These are phyloP conservation scores for Eurytoma californica DNA, from an alignment of 2,888 invertebrate species.

Conservation along the genomic window DNA sequence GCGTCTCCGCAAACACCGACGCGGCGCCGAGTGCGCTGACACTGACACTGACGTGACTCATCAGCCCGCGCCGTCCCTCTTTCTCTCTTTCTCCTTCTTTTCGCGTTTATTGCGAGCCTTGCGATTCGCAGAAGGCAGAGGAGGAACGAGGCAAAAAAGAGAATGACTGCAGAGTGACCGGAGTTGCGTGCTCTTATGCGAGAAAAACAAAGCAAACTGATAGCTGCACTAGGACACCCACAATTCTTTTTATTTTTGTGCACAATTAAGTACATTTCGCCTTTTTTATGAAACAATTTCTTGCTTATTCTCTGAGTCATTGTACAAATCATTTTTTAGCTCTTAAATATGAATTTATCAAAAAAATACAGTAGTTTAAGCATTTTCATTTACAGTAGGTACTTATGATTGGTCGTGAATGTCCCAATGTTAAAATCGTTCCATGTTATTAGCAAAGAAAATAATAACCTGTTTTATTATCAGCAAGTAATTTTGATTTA, in stretches of 20 bases:
- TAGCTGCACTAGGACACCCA: not conserved
- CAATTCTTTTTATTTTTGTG: too few relatives aligned
- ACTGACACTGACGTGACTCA: conserved; percentile 58
- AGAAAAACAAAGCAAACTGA: conserved; percentile 31
- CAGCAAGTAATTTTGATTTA: conserved; percentile 45
- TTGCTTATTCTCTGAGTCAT: too few relatives aligned
- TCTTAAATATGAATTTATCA: too few relatives aligned
- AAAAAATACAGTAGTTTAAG: too few relatives aligned
- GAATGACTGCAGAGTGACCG: conserved; percentile 11
- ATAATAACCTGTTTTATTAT: conserved; percentile 19
- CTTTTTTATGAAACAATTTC: too few relatives aligned
- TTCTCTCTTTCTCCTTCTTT: conserved; percentile 7
- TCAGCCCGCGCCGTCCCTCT: conserved; percentile 36
- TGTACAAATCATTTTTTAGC: too few relatives aligned
- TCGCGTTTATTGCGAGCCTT: conserved; percentile 38
- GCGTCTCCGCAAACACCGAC: conserved; percentile 20
- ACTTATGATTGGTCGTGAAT: too few relatives aligned
- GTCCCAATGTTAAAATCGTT: too few relatives aligned
- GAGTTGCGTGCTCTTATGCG: too few relatives aligned
- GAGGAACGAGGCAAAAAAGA: conserved; percentile 22
- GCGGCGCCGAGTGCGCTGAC: conserved; percentile 34
- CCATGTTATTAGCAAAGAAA: too few relatives aligned
- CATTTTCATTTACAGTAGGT: too few relatives aligned
- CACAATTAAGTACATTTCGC: too few relatives aligned
- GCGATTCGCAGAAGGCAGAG: conserved; percentile 40